Evolutionary conservation across 1,140 invertebrate genomes (phyloP), one percentile per base, ranked within the genome.

Genomic region (Antheraea mylitta): DNA sequence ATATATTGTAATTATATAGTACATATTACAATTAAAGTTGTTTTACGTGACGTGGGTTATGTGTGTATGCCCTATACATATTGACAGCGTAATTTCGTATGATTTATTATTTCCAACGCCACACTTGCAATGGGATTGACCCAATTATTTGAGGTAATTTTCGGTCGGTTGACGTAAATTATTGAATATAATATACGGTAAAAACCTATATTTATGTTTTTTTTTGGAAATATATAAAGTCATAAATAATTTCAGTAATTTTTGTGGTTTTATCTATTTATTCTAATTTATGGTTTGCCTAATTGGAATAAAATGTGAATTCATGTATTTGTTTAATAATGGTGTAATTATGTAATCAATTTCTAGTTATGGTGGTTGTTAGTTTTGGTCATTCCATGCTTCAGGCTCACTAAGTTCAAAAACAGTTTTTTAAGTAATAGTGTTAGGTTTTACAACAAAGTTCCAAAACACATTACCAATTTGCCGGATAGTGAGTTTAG

Each of bases 41-140:
- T 16, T 53, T 53, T 13, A 53, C 13, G 45, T 53, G 11, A 1
- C 16, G 45, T 53, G 16, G 45, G 45, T 16, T 9, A 42, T 45
- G 38, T 64, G 18, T 45, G 16, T 11, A 10, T 64, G 62, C 30
- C 18, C 64, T 48, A 36, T 62, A 67, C 22, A 37, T 72, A 72
- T 68, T 72, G 70, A 72, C 70, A 68, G 58, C n/a, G 63, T 72
- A 68, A 72, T 72, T 68, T 64, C 19, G 42, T 62, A 60, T 72
- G 70, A 72, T 72, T 68, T 68, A 72, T 72, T 63, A 36, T 61
- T 67, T 63, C 58, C 58, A 37, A 62, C 58, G 64, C 65, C 18
- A 64, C 30, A 18, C 68, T 66, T 45, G 63, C 58, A 59, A 63
- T 71, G 53, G 62, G 64, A 66, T 61, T 66, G 70, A 72, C 70